Conservation (phyloP, 2,888 invertebrate genomes). For the Tinea semifulvella region DNA sequence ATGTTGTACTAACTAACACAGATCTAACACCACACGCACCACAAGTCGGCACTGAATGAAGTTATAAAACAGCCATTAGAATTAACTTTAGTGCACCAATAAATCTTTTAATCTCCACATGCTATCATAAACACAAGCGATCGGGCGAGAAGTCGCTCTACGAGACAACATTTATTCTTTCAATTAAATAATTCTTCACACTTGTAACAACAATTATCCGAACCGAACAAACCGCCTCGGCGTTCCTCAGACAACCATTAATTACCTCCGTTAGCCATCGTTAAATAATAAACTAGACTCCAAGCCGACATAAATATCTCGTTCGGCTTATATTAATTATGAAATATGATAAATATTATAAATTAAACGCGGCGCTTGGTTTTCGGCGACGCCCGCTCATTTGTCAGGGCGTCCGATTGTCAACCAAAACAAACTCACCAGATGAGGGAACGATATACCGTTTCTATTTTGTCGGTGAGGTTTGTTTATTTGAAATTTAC, state of each 20-base stretch:
- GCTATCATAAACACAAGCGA: slow-evolving; percentile 37
- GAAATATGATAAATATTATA: slow-evolving; percentile 42
- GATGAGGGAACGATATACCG: slow-evolving; percentile 16
- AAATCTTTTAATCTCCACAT: slow-evolving; percentile 45
- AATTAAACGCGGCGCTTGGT: slow-evolving; percentile 25
- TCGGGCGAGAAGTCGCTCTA: slow-evolving; percentile 28
- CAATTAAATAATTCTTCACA: slow-evolving; percentile 56
- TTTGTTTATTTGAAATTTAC: slow-evolving; percentile 46
- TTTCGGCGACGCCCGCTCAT: slow-evolving; percentile 21
- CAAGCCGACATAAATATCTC: slow-evolving; percentile 23
- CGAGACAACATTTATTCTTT: slow-evolving; percentile 39
- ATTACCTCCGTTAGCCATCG: slow-evolving; percentile 32
- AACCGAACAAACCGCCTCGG: slow-evolving; percentile 13
- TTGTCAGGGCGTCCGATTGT: slow-evolving; percentile 16
- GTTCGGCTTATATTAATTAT: slow-evolving; percentile 30
- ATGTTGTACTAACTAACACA: too few relatives aligned
- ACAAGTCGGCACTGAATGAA: slow-evolving; percentile 20
- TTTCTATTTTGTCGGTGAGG: slow-evolving; percentile 27
- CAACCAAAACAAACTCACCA: slow-evolving; percentile 11
- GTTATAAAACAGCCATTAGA: slow-evolving; percentile 50
- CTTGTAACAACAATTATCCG: slow-evolving; percentile 30
- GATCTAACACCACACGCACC: background rate
- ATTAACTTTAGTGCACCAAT: slow-evolving; percentile 39
- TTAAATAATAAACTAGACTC: slow-evolving; percentile 29
- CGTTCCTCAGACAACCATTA: slow-evolving; percentile 17